These are phyloP conservation scores for Alca torda DNA, from an alignment of 2,797 vertebrate species.

Conservation along the genomic window DNA sequence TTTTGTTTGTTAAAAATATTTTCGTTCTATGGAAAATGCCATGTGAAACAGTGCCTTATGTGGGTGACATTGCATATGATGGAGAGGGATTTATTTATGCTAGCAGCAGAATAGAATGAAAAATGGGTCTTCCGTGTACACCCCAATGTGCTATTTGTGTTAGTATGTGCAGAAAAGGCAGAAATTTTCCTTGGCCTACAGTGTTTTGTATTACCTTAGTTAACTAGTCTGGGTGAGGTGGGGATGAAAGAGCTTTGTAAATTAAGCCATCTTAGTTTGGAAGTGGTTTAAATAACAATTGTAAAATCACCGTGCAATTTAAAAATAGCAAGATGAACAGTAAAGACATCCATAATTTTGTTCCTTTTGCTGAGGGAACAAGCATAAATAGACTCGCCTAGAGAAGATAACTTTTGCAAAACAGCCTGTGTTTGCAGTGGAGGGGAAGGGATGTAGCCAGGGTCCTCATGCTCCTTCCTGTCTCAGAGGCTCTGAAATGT, in stretches of 20 bases:
- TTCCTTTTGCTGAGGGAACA: not conserved
- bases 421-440: not conserved
- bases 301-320: not conserved
- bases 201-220: not conserved
- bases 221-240: not conserved
- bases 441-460: not conserved
- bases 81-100: not conserved
- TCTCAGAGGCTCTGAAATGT: not conserved
- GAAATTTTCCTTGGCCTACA: not conserved
- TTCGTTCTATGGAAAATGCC: not conserved
- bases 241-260: not conserved
- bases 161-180: not conserved
- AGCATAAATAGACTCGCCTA: not conserved
- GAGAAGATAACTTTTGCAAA: not conserved
- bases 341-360: not conserved
- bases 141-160: not conserved
- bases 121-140: not conserved
- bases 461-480: not conserved
- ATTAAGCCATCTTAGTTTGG: not conserved
- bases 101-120: not conserved
- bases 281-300: not conserved
- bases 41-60: not conserved
- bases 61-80: not conserved
- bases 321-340: not conserved
- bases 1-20: not conserved